phyloP scores from a whole-genome alignment of 2,888 invertebrate genomes.

The Lucinisca nassula region DNA sequence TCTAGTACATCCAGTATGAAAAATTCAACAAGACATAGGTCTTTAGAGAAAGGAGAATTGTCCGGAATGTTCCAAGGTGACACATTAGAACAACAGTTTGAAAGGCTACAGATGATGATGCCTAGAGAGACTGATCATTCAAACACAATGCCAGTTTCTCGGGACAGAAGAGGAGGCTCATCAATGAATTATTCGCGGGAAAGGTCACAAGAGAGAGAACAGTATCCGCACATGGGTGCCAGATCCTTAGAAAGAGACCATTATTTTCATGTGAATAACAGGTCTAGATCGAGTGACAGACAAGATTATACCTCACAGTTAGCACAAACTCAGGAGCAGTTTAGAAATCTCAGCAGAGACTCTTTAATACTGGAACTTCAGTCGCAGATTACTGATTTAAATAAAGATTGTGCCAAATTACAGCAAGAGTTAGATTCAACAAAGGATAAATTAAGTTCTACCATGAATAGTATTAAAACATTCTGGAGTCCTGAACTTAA shows the following conservation, averaged over 20 bases:
- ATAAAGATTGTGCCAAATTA: slow-evolving; percentile 95
- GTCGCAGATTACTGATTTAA: slow-evolving; percentile 97
- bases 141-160: slow-evolving; percentile 65
- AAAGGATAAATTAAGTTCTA: slow-evolving; percentile 98
- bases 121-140: slow-evolving; percentile 65
- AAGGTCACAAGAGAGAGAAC: slow-evolving; percentile 91
- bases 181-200: slow-evolving; percentile 88
- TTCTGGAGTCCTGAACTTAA: slow-evolving; percentile 99
- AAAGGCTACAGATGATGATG: slow-evolving; percentile 70
- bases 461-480: slow-evolving; percentile 99
- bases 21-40: slow-evolving; percentile 83
- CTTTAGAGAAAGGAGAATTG: slow-evolving; percentile 76
- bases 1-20: slow-evolving; percentile 49
- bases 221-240: slow-evolving; percentile 86
- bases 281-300: slow-evolving; percentile 84
- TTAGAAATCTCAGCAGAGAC: slow-evolving; percentile 78
- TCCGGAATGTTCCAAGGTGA: slow-evolving; percentile 80
- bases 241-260: slow-evolving; percentile 85
- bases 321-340: slow-evolving; percentile 73
- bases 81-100: slow-evolving; percentile 86
- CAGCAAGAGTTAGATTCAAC: slow-evolving; percentile 90
- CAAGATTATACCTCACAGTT: slow-evolving; percentile 78
- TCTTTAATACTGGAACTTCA: slow-evolving; percentile 87
- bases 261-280: slow-evolving; percentile 71
- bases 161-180: slow-evolving; percentile 54